Evolutionary conservation across 2,888 invertebrate genomes (phyloP).

Genomic region (Nomada ferruginata): DNA sequence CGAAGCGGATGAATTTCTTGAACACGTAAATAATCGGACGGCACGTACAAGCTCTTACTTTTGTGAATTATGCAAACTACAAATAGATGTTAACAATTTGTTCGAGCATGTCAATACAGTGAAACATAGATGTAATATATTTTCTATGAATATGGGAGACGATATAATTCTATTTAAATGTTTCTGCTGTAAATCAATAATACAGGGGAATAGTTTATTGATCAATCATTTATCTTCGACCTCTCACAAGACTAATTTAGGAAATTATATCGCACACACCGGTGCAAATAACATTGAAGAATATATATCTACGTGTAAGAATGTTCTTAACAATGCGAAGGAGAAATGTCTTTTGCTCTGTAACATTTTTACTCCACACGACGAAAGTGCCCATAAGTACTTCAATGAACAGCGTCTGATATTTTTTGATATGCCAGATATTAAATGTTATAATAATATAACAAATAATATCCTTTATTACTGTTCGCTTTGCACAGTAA

Average conservation of each 20-base stretch:
- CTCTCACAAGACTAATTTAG: conserved; percentile 24
- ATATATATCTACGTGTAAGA: background rate
- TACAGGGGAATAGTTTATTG: conserved; percentile 9
- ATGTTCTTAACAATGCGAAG: background rate
- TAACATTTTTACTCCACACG: background rate
- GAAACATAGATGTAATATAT: conserved; percentile 8
- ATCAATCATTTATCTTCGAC: background rate
- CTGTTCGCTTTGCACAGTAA: conserved; percentile 16
- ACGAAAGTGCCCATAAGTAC: background rate
- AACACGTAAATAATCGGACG: background rate
- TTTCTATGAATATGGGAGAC: background rate
- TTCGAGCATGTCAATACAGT: background rate
- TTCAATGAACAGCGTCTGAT: background rate
- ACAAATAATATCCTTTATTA: background rate
- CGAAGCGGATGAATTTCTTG: background rate
- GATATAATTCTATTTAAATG: conserved; percentile 31
- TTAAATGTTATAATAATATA: background rate
- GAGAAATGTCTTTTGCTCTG: background rate
- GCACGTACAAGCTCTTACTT: background rate
- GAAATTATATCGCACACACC: background rate
- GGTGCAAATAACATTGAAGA: background rate
- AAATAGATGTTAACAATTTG: conserved; percentile 11
- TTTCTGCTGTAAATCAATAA: conserved; percentile 34
- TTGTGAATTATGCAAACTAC: conserved; percentile 20
- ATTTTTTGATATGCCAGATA: background rate